Evolutionary conservation across 92 coral and sea anemone species (phyloP).

Genomic region (Palythoa grandiflora): DNA sequence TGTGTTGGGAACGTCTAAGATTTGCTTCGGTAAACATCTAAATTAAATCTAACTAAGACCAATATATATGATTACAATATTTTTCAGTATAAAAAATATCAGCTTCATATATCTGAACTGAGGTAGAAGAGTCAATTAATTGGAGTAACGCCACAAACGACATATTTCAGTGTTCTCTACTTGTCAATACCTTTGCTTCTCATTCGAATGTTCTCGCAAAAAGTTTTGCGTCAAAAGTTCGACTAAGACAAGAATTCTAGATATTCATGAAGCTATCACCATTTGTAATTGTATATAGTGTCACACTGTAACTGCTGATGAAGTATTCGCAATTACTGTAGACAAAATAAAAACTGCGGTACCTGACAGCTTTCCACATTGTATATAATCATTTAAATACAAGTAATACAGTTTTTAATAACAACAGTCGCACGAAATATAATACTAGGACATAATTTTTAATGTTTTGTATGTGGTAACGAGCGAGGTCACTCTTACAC

Average conservation of each 20-base stretch:
- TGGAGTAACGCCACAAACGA: too few species aligned
- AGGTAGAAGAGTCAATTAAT: not conserved
- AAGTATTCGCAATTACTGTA: not conserved
- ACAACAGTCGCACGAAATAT: not conserved
- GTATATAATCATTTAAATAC: not conserved
- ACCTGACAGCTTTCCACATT: not conserved
- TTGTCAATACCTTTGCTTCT: conserved; percentile 6
- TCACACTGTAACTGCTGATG: conserved; percentile 15
- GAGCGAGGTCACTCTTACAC: not conserved
- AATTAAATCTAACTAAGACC: too few species aligned
- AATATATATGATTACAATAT: not conserved
- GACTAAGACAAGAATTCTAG: not conserved
- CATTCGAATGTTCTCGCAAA: not conserved
- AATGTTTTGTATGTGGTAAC: not conserved
- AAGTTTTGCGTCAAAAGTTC: not conserved
- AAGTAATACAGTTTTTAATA: not conserved
- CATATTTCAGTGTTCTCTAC: not conserved
- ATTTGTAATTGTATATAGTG: not conserved
- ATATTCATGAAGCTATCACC: not conserved
- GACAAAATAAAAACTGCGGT: conserved; percentile 22
- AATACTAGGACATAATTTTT: not conserved
- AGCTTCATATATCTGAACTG: too few species aligned
- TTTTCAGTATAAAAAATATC: not conserved
- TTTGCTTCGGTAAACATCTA: not conserved
- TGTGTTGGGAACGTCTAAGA: too few species aligned